Percentiles rank a stretch among this genome's conserved stretches.
These are phyloP conservation scores for Chloroceryle aenea DNA, from an alignment of 2,113 vertebrate genomes.

Conservation along the genomic window DNA sequence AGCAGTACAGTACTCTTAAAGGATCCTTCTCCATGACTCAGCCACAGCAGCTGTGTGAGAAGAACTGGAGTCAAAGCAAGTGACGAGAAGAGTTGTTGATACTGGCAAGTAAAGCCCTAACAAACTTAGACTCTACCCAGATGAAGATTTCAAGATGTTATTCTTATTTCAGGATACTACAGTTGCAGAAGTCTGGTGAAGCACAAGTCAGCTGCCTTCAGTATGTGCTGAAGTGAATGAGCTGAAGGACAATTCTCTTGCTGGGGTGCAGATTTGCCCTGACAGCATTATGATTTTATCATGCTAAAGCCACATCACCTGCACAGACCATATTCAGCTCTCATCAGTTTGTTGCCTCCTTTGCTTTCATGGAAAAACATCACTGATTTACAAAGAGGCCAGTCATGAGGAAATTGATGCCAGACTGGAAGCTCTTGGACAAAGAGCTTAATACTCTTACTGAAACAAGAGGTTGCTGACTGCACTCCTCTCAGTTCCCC, in stretches of 20 bases:
- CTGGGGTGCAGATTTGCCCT: not conserved
- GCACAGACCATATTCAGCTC: not conserved
- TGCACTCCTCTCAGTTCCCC: not conserved
- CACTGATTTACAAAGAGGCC: not conserved
- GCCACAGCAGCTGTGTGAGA: not conserved
- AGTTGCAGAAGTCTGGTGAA: not conserved
- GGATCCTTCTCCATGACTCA: not conserved
- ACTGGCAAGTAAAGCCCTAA: slow-evolving; percentile 24
- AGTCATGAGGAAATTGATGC: not conserved
- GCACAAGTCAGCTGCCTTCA: not conserved
- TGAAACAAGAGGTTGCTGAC: not conserved
- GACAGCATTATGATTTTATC: not conserved
- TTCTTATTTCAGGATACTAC: not conserved
- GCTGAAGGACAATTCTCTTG: not conserved
- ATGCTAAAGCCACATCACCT: not conserved
- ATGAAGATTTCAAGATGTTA: slow-evolving; percentile 25
- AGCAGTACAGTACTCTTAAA: not conserved
- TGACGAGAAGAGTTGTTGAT: not conserved
- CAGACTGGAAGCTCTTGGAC: not conserved
- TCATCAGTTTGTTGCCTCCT: not conserved
- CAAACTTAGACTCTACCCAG: slow-evolving; percentile 14
- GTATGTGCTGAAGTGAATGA: not conserved
- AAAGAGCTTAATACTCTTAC: not conserved
- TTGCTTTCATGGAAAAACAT: not conserved
- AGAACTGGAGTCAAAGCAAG: not conserved